Evolutionary conservation across 2,888 invertebrate genomes (phyloP).

Genomic region (Philereme vetulata): DNA sequence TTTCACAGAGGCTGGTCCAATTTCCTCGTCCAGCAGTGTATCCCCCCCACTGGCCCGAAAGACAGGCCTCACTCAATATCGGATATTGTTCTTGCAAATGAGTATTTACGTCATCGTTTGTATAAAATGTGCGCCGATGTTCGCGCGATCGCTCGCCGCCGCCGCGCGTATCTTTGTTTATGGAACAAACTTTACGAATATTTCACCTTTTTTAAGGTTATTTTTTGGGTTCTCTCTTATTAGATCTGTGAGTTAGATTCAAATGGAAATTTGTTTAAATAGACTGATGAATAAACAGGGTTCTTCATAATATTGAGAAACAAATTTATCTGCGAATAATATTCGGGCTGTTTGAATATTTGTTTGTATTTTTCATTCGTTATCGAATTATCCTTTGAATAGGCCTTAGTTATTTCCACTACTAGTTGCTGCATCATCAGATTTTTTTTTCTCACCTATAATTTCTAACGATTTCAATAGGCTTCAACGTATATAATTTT

Average conservation of each 20-base stretch:
- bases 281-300: constrained; percentile 24
- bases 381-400: no score
- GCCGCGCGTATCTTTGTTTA: constrained; percentile 45
- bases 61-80: constrained; percentile 83
- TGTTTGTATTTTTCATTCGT: no score
- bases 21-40: constrained; percentile 51
- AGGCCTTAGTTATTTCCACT: no score
- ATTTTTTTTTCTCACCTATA: no score
- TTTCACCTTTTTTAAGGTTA: constrained; percentile 50
- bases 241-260: constrained; percentile 38
- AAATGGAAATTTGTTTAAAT: constrained; percentile 31
- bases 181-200: constrained; percentile 44
- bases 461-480: no score
- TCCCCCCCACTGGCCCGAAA: constrained; percentile 53
- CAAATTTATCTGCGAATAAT: no score
- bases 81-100: constrained; percentile 83
- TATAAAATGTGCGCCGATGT: constrained; percentile 69
- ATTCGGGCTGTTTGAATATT: no score
- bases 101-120: constrained; percentile 82
- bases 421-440: no score
- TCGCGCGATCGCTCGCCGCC: constrained; percentile 54
- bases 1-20: constrained; percentile 20
- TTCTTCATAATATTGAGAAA: constrained; percentile 2
- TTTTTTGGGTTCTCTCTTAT: constrained; percentile 39
- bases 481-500: no score